Evolutionary conservation across 2,797 vertebrate species (phyloP).

Genomic region (Sebastes vulpes): DNA sequence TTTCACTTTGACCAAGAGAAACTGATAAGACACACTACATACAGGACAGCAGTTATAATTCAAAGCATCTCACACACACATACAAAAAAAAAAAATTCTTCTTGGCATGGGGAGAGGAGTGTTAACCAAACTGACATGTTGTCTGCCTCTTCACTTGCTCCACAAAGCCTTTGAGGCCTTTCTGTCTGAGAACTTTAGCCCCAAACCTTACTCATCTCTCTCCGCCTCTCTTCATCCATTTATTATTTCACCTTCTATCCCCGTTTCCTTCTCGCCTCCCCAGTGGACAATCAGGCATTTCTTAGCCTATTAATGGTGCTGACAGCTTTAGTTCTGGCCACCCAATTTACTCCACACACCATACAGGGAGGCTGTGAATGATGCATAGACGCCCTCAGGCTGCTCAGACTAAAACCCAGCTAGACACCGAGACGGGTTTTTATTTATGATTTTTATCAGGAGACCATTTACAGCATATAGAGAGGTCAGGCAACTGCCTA

Average conservation of each 20-base stretch:
- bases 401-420: not conserved
- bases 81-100: not conserved
- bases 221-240: not conserved
- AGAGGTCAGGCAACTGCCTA: not conserved
- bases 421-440: not conserved
- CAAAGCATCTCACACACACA: not conserved
- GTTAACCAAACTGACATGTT: not conserved
- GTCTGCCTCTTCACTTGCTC: not conserved
- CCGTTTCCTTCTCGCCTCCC: not conserved
- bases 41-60: not conserved
- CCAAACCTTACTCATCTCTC: not conserved
- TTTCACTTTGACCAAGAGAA: not conserved
- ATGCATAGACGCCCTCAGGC: conserved; percentile 9
- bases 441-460: conserved; percentile 8
- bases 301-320: conserved; percentile 32
- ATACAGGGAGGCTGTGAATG: not conserved
- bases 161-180: conserved; percentile 17
- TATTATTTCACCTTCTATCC: not conserved
- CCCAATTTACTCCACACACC: conserved; percentile 22
- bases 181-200: not conserved
- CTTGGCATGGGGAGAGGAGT: not conserved
- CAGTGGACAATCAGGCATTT: conserved; percentile 21
- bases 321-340: conserved; percentile 38
- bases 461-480: not conserved
- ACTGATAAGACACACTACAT: not conserved